Evolutionary conservation across 2,113 vertebrate species (phyloP).

Genomic region (Chlorocebus sabaeus): DNA sequence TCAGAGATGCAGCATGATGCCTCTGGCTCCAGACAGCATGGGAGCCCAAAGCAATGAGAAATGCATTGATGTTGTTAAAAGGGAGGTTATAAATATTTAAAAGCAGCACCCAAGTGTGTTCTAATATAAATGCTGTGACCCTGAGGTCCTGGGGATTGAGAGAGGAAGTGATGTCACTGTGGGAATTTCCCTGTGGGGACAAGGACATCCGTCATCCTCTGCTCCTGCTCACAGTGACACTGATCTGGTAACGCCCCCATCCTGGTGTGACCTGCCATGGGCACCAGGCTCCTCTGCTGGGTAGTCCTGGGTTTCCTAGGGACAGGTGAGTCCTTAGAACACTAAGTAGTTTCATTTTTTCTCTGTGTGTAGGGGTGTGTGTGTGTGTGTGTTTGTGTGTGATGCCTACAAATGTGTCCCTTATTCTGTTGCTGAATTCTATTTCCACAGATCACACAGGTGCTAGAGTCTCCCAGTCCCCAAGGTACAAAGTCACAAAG

Average conservation of each 20-base stretch:
- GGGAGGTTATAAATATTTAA: not conserved
- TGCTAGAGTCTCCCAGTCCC: not conserved
- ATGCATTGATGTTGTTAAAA: not conserved
- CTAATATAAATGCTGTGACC: not conserved
- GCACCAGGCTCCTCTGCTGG: not conserved
- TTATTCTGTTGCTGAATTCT: no score
- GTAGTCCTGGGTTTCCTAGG: not conserved
- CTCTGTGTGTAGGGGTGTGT: not conserved
- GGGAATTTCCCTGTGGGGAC: not conserved
- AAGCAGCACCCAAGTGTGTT: no score
- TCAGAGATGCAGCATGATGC: not conserved
- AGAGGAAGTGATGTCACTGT: not conserved
- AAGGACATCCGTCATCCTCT: not conserved
- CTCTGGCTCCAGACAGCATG: rapidly evolving
- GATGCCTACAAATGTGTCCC: no score
- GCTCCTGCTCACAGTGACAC: not conserved
- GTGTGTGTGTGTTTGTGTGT: no score
- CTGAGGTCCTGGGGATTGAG: not conserved
- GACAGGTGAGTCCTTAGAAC: not conserved
- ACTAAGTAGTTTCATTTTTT: not conserved
- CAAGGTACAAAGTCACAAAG: not conserved
- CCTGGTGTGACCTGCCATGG: not conserved
- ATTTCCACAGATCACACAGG: no score
- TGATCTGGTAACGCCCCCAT: not conserved
- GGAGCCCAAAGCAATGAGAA: not conserved